A percentile compares a stretch with the other conserved stretches of the same genome.
These are phyloP conservation scores for Conus canariensis DNA, from an alignment of 2,888 invertebrate species.

Conservation along the genomic window DNA sequence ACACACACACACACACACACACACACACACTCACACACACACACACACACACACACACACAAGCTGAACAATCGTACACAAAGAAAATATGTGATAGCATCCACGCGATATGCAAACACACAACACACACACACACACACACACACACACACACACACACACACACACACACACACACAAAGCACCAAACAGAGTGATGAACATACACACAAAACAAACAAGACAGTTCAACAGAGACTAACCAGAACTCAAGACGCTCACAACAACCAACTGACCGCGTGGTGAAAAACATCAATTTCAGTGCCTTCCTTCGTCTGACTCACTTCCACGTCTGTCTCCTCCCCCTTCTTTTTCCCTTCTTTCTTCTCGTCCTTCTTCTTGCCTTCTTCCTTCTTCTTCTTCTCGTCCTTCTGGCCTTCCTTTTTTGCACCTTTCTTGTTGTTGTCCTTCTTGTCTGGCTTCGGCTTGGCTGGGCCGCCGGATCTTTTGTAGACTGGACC, in stretches of 20 bases:
- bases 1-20: neutral
- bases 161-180: too few relatives aligned
- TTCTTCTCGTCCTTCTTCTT: neutral
- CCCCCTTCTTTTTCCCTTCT: neutral
- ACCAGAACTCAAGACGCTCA: neutral
- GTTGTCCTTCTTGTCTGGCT: neutral
- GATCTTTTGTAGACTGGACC: neutral
- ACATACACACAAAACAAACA: neutral
- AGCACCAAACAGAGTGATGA: too few relatives aligned
- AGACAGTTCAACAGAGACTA: neutral
- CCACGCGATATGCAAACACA: too few relatives aligned
- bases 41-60: too few relatives aligned
- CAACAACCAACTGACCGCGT: neutral
- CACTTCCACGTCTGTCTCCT: neutral
- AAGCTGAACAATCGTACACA: too few relatives aligned
- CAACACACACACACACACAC: too few relatives aligned
- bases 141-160: too few relatives aligned
- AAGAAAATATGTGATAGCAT: too few relatives aligned
- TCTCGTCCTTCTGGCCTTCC: neutral
- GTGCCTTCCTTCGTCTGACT: neutral
- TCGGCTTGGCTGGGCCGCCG: neutral
- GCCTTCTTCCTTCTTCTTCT: neutral
- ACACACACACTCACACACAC: too few relatives aligned
- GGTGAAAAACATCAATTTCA: neutral
- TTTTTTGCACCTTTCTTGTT: neutral